These are phyloP conservation scores for Patella caerulea DNA, from an alignment of 2,888 invertebrate genomes.

Conservation along the genomic window DNA sequence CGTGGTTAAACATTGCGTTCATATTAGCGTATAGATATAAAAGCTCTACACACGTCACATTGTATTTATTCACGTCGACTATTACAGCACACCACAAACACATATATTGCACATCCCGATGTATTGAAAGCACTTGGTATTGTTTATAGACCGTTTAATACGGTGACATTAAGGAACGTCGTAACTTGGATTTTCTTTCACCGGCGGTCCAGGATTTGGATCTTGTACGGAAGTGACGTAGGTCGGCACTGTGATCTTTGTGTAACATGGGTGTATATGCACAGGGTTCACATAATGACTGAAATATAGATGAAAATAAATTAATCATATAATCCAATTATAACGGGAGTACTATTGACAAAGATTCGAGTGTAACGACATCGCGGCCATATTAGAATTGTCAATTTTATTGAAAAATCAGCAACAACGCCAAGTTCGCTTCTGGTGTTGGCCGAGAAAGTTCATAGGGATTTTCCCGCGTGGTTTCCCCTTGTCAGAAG, in stretches of 20 bases:
- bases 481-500: too few species aligned
- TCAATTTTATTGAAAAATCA: too few species aligned
- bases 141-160: neutral
- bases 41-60: too few species aligned
- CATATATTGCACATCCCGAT: conserved; percentile 5
- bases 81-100: neutral
- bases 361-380: too few species aligned
- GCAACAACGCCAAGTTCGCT: too few species aligned
- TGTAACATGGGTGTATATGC: conserved; percentile 6
- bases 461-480: too few species aligned
- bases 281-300: neutral
- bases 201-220: neutral
- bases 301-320: neutral
- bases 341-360: too few species aligned
- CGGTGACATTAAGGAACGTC: neutral
- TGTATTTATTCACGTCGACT: neutral
- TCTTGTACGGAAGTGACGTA: neutral
- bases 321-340: too few species aligned
- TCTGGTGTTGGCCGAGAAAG: too few species aligned
- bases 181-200: conserved; percentile 1
- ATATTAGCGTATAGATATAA: too few species aligned
- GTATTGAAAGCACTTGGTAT: neutral
- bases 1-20: too few species aligned
- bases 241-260: neutral
- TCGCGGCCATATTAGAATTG: too few species aligned